Percentiles rank a stretch among this genome's conserved stretches.
phyloP scores from a whole-genome alignment of 2,888 invertebrate genomes.

The Ctenicera cuprea region DNA sequence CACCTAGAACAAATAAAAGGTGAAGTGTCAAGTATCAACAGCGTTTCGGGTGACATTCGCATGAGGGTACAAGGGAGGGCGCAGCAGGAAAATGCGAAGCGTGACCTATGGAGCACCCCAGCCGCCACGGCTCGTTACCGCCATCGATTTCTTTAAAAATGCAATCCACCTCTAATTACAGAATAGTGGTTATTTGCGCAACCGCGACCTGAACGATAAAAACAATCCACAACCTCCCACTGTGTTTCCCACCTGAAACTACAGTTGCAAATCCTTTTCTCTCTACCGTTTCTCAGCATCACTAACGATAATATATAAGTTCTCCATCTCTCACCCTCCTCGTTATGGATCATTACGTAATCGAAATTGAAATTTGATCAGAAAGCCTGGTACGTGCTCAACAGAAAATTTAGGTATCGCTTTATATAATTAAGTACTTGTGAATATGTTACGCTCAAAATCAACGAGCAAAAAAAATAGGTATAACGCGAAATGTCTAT shows the following conservation, averaged over 20 bases:
- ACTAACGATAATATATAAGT: no score
- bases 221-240: constrained; percentile 19
- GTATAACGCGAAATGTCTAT: no score
- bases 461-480: no score
- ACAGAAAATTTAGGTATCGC: no score
- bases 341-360: constrained; percentile 2
- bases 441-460: no score
- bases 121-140: constrained; percentile 65
- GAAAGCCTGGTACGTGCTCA: neutral
- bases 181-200: constrained; percentile 63
- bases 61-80: constrained; percentile 24
- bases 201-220: constrained; percentile 55
- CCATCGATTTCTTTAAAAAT: constrained; percentile 71
- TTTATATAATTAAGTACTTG: no score
- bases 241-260: neutral
- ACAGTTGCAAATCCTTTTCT: neutral
- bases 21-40: constrained; percentile 33
- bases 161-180: constrained; percentile 70
- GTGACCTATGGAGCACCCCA: constrained; percentile 62
- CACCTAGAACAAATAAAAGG: constrained; percentile 36
- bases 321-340: no score
- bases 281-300: neutral
- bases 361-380: constrained; percentile 2
- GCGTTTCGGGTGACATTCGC: constrained; percentile 45
- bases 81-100: constrained; percentile 52